These are phyloP conservation scores for Pissodes strobi DNA, from an alignment of 1,140 invertebrate species.

Conservation along the genomic window DNA sequence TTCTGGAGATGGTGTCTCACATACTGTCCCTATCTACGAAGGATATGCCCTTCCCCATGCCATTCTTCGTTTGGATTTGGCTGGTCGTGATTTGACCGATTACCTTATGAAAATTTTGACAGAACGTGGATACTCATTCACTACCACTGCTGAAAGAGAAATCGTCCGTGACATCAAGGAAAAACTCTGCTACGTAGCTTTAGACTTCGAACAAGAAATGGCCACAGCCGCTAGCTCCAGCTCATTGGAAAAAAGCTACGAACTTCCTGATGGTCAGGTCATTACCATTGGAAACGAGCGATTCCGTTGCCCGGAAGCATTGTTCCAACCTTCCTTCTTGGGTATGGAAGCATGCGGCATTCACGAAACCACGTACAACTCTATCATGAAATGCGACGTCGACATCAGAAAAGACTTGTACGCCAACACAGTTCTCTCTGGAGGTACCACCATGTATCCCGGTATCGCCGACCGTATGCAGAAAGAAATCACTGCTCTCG, in stretches of 20 bases:
- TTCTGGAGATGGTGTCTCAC: constrained; percentile 92
- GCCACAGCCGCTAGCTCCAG: constrained; percentile 85
- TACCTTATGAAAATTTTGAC: constrained; percentile 92
- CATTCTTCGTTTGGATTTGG: constrained; percentile 84
- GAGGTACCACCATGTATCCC: constrained; percentile 78
- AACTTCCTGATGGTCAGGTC: constrained; percentile 77
- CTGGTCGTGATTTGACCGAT: constrained; percentile 86
- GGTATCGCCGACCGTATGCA: constrained; percentile 80
- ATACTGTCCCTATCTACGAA: constrained; percentile 92
- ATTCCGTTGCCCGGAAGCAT: constrained; percentile 91
- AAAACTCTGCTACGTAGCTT: too few species aligned
- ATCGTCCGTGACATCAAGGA: constrained; percentile 94
- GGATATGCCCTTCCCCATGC: too few species aligned
- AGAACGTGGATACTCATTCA: constrained; percentile 81
- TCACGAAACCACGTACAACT: constrained; percentile 92
- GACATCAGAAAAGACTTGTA: constrained; percentile 88
- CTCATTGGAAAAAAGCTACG: constrained; percentile 80
- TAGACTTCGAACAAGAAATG: constrained; percentile 96
- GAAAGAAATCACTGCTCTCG: constrained; percentile 79
- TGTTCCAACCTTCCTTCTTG: constrained; percentile 90
- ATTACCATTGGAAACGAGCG: constrained; percentile 90
- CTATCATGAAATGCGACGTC: constrained; percentile 94
- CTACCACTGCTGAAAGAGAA: constrained; percentile 83
- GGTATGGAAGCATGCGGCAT: constrained; percentile 91
- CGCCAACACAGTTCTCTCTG: too few species aligned